Evolutionary conservation across 2,888 invertebrate species (phyloP), one percentile per base, ranked within the genome.

Genomic region (Drosophila borealis): DNA sequence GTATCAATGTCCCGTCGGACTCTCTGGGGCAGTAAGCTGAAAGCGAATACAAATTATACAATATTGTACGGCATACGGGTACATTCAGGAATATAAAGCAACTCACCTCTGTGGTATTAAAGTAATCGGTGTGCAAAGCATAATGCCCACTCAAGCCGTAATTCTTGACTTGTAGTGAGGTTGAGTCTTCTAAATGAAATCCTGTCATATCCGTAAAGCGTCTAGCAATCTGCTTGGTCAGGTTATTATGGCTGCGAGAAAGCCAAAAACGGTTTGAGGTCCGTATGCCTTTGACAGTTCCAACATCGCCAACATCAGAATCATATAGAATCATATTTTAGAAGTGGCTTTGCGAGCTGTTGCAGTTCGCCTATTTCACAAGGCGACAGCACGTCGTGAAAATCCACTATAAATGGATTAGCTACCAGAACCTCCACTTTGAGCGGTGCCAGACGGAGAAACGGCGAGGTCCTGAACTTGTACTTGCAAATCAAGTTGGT

Each of bases 1-100:
- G 99, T 99, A 2, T 99, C 98, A 84, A 99, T 98, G 81, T 99
- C 25, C 25, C 99, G 1, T 6, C 13, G 4, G 3, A 6, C 10
- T 17, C 2, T 19, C n/a, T 8, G 25, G 25, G 8, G 42, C 25
- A 1, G 10, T 1, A 6, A 9, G 2, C 65, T 65, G 17, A 0
- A 10, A 34, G 10, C 53, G 37, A 25, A 25, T 25, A 6, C 25
- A 25, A 25, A 25, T 8, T 6, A 6, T 21, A 21, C 4, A 5
- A 21, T 21, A 21, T 21, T 21, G 0, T 25, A 25, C 25, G 6
- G 25, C 5, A 25, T 25, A 25, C 1, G 6, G 25, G 6, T 6
- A 6, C 25, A 25, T 25, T 4, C 25, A 25, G 25, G 6, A 25
- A 25, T 8, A 25, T 25, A 25, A 8, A 6, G 2, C 14, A 14